Conservation (phyloP, 2,888 invertebrate species). For the Celastrina argiolus region DNA sequence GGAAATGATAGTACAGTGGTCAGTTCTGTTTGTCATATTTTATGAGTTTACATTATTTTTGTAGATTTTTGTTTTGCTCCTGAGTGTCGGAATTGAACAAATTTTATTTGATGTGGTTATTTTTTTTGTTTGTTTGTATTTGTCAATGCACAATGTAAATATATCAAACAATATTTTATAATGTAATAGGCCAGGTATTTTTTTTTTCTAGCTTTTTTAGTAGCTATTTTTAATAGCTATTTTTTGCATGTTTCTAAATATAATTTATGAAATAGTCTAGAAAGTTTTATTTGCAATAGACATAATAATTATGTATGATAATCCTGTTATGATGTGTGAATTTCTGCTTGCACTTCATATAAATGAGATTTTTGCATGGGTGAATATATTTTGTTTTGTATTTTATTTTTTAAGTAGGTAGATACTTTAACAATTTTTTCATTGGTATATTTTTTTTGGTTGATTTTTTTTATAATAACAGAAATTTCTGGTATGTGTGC, state of each 20-base stretch:
- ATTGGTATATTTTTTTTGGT: too few relatives aligned
- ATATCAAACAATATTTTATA: background rate
- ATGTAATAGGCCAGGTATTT: background rate
- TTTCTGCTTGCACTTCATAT: background rate
- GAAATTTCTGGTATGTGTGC: too few relatives aligned
- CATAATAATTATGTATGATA: background rate
- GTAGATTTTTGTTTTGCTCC: conserved; percentile 26
- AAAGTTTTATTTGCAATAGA: background rate
- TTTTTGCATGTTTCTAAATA: background rate
- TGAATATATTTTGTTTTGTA: background rate
- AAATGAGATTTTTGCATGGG: background rate
- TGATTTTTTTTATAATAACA: too few relatives aligned
- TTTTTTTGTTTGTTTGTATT: background rate
- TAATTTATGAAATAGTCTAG: background rate
- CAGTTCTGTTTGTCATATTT: conserved; percentile 38
- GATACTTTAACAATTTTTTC: too few relatives aligned
- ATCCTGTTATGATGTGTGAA: background rate
- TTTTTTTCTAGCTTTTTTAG: background rate
- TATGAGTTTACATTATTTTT: conserved; percentile 28
- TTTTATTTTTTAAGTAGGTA: background rate
- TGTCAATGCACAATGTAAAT: background rate
- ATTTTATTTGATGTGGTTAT: conserved; percentile 1
- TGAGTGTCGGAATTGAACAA: background rate
- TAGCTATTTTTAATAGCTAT: background rate
- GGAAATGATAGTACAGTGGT: conserved; percentile 62